Evolutionary conservation across 2,797 vertebrate genomes (phyloP).

Genomic region (Ctenochaetus hawaiiensis): DNA sequence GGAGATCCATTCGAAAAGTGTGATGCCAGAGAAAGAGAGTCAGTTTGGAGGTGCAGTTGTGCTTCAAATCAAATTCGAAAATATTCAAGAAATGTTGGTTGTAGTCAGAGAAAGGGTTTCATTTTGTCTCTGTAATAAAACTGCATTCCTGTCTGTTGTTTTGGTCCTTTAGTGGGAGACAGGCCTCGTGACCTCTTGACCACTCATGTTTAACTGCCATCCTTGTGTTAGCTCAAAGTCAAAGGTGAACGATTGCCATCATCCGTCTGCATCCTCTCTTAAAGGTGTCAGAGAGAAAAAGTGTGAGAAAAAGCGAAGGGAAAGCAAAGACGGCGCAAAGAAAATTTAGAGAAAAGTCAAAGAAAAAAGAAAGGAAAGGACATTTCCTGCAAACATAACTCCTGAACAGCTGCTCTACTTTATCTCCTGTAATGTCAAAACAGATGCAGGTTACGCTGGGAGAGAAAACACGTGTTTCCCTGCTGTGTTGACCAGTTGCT

Average conservation of each 20-base stretch:
- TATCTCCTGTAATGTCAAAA: neutral
- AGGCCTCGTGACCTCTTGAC: slow-evolving; percentile 46
- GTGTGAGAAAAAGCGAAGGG: neutral
- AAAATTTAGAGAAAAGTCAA: neutral
- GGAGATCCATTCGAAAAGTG: slow-evolving; percentile 22
- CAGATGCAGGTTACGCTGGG: slow-evolving; percentile 51
- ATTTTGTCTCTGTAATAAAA: slow-evolving; percentile 1
- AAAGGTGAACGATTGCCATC: slow-evolving; percentile 55
- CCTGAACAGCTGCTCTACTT: slow-evolving; percentile 11
- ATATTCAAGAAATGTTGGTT: neutral
- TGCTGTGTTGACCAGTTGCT: slow-evolving; percentile 60
- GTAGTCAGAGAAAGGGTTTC: neutral
- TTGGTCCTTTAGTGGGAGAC: slow-evolving; percentile 32
- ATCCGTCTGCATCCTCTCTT: slow-evolving; percentile 50
- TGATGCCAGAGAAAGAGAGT: neutral
- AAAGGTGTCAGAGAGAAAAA: slow-evolving; percentile 11
- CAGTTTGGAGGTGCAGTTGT: slow-evolving; percentile 21
- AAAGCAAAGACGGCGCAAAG: neutral
- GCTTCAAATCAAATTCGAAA: slow-evolving; percentile 2
- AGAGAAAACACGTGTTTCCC: slow-evolving; percentile 66
- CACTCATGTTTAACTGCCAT: slow-evolving; percentile 52
- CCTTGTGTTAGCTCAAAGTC: slow-evolving; percentile 57
- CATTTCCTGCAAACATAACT: neutral
- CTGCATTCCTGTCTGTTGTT: slow-evolving; percentile 58
- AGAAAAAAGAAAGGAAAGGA: neutral